Conservation (phyloP, 23 tunicate genomes). For the Oikopleura dioica region DNA sequence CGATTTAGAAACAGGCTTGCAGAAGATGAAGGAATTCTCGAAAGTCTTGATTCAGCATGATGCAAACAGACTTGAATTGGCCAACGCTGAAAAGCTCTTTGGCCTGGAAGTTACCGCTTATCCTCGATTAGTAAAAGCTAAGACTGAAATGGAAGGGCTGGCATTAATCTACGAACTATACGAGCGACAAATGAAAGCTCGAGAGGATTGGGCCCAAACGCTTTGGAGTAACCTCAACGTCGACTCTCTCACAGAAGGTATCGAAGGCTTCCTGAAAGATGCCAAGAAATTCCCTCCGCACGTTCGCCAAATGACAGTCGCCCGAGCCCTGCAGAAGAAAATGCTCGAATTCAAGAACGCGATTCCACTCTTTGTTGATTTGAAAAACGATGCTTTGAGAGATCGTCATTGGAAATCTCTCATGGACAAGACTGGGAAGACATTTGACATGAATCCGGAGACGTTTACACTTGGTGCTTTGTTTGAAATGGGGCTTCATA, state of each 20-base stretch:
- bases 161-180: slow-evolving; percentile 41
- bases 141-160: slow-evolving; percentile 69
- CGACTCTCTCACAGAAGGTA: slow-evolving; percentile 62
- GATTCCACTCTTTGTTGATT: slow-evolving; percentile 70
- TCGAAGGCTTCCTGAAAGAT: slow-evolving; percentile 54
- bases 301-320: slow-evolving; percentile 55
- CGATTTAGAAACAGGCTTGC: slow-evolving; percentile 54
- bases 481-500: slow-evolving; percentile 74
- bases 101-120: slow-evolving; percentile 69
- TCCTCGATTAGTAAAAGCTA: slow-evolving; percentile 40
- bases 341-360: slow-evolving; percentile 83
- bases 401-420: slow-evolving; percentile 91
- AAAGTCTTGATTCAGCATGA: slow-evolving; percentile 44
- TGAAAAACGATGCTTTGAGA: slow-evolving; percentile 74
- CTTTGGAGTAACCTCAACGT: slow-evolving; percentile 83
- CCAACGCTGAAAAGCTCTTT: slow-evolving; percentile 80
- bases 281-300: slow-evolving; percentile 56
- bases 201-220: slow-evolving; percentile 96
- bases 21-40: slow-evolving; percentile 42
- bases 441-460: slow-evolving; percentile 92
- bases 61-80: slow-evolving; percentile 37
- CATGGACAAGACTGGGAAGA: slow-evolving; percentile 73
- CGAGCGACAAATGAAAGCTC: slow-evolving; percentile 54
- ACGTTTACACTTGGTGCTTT: slow-evolving; percentile 71
- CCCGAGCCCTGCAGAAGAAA: slow-evolving; percentile 44